Conservation (phyloP, 2,113 vertebrate genomes). For the Tupaia tana region DNA sequence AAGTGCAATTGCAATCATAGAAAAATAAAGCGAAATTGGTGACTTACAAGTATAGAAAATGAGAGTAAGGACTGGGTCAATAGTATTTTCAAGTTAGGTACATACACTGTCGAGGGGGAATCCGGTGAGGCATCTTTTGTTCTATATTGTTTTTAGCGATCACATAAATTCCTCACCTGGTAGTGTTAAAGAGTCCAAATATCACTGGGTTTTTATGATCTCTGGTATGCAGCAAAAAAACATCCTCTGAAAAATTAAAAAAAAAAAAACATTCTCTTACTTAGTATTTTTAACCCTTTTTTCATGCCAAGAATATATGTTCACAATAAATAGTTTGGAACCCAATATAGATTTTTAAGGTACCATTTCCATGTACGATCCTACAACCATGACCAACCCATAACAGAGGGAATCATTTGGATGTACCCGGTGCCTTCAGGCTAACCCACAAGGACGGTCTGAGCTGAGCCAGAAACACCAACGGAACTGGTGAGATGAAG, state of each 20-base stretch:
- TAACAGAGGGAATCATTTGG: not conserved
- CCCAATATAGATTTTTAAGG: not conserved
- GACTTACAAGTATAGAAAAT: not conserved
- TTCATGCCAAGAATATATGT: not conserved
- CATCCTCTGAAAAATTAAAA: slow-evolving; percentile 92
- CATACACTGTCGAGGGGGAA: not conserved
- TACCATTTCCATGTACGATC: not conserved
- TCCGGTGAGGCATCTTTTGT: not conserved
- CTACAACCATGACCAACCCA: not conserved
- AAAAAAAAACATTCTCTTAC: not conserved
- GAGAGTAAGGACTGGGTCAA: not conserved
- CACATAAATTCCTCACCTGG: slow-evolving; percentile 89
- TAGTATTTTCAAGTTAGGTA: not conserved
- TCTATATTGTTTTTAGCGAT: not conserved
- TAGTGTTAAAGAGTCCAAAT: slow-evolving; percentile 97
- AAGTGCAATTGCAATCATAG: not conserved
- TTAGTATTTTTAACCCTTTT: not conserved
- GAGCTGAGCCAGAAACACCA: not conserved
- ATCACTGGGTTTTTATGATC: slow-evolving; percentile 96
- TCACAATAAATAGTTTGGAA: not conserved
- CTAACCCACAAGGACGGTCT: not conserved
- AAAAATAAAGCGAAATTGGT: not conserved
- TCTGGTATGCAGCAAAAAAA: slow-evolving; percentile 94
- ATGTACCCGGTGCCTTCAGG: not conserved
- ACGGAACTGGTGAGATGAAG: not conserved